These are phyloP conservation scores for Psilopogon haemacephalus DNA, from an alignment of 2,113 vertebrate species.

Conservation along the genomic window DNA sequence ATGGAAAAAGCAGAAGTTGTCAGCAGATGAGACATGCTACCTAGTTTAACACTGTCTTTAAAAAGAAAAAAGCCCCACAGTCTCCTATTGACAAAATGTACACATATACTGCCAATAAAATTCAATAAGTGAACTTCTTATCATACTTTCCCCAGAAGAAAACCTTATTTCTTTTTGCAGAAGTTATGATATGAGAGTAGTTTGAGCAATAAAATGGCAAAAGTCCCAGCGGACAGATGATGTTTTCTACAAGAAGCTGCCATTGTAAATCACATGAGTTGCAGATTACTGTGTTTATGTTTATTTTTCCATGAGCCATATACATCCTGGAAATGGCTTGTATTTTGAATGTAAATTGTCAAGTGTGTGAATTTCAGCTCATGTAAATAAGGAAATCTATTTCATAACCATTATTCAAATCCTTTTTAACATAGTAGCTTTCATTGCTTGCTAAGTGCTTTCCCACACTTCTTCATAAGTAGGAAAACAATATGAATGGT, in stretches of 20 bases:
- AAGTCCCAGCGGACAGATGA: slow-evolving; percentile 19
- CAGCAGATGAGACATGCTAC: neutral
- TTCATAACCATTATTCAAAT: slow-evolving; percentile 20
- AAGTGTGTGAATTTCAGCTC: slow-evolving; percentile 27
- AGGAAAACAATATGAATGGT: slow-evolving; percentile 13
- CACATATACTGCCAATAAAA: neutral
- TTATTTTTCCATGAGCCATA: neutral
- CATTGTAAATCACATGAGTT: neutral
- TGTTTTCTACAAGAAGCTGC: slow-evolving; percentile 6
- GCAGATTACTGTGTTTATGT: slow-evolving; percentile 2
- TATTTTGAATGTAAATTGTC: slow-evolving; percentile 6
- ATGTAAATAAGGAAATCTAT: slow-evolving; percentile 6
- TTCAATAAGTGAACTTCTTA: neutral
- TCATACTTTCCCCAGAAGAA: slow-evolving; percentile 1
- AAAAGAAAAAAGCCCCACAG: neutral
- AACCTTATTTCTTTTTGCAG: neutral
- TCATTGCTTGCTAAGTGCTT: slow-evolving; percentile 10
- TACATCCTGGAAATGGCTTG: neutral
- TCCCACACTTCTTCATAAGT: neutral
- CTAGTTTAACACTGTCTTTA: neutral
- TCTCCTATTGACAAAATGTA: neutral
- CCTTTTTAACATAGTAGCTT: neutral
- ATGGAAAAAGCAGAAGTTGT: neutral
- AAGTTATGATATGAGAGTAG: neutral
- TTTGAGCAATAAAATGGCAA: slow-evolving; percentile 31